Evolutionary conservation across 2,113 vertebrate genomes (phyloP), one percentile per base, ranked within the genome.

Genomic region (Pao palembangensis): DNA sequence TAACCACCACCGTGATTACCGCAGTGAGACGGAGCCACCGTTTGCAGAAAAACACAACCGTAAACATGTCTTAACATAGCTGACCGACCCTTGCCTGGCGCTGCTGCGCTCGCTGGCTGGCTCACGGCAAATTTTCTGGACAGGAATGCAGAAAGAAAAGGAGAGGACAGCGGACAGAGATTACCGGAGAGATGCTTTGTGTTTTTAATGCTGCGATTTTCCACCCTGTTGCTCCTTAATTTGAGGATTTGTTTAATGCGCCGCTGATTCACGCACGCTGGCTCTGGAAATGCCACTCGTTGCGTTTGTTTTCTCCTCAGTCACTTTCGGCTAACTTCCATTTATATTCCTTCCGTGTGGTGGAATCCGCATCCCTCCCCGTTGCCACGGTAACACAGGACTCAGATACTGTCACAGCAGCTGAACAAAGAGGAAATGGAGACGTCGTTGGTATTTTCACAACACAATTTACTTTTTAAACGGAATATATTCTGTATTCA

Each of bases 201-300:
- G 18, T 31, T 55, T 60, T 66, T 46, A 48, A 49, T 63, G 18
- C 65, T 12, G 67, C 75, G 88, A 86, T 88, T 85, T 85, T 84
- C 70, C 75, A 34, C 71, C 74, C 67, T 72, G 78, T 78, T n/a
- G 73, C 75, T 75, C 68, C 65, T 76, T 76, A 79, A 87, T 84
- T 84, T 28, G 10, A 60, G 63, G 70, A 71, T 85, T 70, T 79
- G 76, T 86, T 85, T 88, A 79, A 74, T 76, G 71, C 71, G 71
- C 75, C 79, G 75, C 80, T 84, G 83, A 88, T 87, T 86, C 78
- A 84, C 85, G 83, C 84, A 81, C 71, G 81, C 81, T 80, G 84
- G 76, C 85, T 87, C 81, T 86, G 70, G 64, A 85, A 88, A 88
- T 85, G 78, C 81, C 84, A 84, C 74, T 84, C 79, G 80, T 81